Percentiles rank a stretch among this genome's conserved stretches.
Evolutionary conservation across 2,797 vertebrate species (phyloP).

Genomic region (Clarias platycephalus): DNA sequence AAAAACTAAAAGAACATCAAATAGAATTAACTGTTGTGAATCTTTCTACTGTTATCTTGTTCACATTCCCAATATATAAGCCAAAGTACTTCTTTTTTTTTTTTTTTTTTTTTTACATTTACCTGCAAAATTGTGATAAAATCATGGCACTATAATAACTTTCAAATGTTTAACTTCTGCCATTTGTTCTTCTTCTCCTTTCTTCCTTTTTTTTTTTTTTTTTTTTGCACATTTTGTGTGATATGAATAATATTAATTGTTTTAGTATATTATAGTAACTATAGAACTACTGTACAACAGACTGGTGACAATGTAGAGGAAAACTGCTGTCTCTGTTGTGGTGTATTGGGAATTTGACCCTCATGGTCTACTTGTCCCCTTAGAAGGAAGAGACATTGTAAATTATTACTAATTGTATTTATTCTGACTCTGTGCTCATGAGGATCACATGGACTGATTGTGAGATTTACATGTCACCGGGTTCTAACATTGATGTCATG

Average conservation of each 20-base stretch:
- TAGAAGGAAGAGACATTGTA: background rate
- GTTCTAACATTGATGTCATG: background rate
- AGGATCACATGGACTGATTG: background rate
- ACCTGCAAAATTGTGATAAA: background rate
- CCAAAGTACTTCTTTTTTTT: background rate
- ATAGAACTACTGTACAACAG: background rate
- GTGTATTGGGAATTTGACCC: background rate
- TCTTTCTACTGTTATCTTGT: background rate
- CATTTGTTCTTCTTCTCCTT: background rate
- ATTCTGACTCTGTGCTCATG: background rate
- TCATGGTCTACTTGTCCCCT: background rate
- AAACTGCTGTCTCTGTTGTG: background rate
- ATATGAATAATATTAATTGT: background rate
- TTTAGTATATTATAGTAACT: background rate
- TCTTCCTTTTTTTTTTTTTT: background rate
- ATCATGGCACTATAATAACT: background rate
- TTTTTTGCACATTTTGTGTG: background rate
- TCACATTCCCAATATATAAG: background rate
- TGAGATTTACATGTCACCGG: background rate
- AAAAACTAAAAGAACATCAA: background rate
- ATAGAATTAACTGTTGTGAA: background rate
- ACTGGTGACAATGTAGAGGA: background rate
- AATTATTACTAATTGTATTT: background rate
- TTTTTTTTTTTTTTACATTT: background rate
- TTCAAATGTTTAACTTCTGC: background rate